Conservation (phyloP, 2,113 vertebrate genomes). For the Spea bombifrons region DNA sequence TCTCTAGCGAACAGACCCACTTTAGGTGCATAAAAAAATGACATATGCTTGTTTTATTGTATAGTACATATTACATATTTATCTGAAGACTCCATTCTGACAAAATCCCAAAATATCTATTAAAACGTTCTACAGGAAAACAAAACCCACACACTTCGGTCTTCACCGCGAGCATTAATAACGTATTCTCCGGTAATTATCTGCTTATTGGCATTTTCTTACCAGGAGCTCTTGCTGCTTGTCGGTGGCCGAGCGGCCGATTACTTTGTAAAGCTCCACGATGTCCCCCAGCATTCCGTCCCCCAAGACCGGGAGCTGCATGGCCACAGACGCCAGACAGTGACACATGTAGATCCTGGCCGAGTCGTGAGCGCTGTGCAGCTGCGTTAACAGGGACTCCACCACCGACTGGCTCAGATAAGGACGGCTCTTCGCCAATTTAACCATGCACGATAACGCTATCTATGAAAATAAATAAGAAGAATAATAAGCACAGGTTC, state of each 20-base stretch:
- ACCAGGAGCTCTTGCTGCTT: conserved; percentile 96
- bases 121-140: too few relatives aligned
- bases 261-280: conserved; percentile 85
- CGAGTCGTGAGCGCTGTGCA: conserved; percentile 81
- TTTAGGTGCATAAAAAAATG: too few relatives aligned
- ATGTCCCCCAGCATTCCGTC: conserved; percentile 93
- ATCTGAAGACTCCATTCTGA: too few relatives aligned
- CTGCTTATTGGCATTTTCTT: conserved; percentile 48
- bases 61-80: too few relatives aligned
- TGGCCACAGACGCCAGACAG: conserved; percentile 87
- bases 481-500: not conserved
- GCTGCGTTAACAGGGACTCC: conserved; percentile 84
- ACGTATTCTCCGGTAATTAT: too few relatives aligned
- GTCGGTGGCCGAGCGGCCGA: conserved; percentile 78
- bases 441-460: conserved; percentile 85
- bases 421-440: conserved; percentile 82
- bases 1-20: too few relatives aligned
- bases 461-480: conserved; percentile 64
- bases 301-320: conserved; percentile 87
- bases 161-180: too few relatives aligned
- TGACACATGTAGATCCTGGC: conserved; percentile 88
- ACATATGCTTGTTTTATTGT: too few relatives aligned
- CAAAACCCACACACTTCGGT: too few relatives aligned
- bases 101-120: too few relatives aligned
- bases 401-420: conserved; percentile 88